These are phyloP conservation scores for Actinia tenebrosa DNA, from an alignment of 64 coral and sea anemone species.

Conservation along the genomic window DNA sequence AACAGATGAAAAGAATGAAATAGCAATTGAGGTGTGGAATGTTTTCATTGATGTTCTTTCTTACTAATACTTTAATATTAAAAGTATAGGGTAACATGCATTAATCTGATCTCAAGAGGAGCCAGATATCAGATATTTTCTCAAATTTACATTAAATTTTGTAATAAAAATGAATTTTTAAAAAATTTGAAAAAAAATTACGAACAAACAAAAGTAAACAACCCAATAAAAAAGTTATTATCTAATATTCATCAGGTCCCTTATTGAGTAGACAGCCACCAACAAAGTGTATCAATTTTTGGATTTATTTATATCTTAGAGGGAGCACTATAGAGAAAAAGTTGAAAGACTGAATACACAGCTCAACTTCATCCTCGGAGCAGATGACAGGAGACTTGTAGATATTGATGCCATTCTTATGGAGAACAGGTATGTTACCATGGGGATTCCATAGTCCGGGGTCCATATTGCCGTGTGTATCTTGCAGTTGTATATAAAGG, in stretches of 20 bases:
- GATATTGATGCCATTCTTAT: slow-evolving; percentile 92
- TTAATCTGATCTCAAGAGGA: too few species aligned
- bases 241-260: too few species aligned
- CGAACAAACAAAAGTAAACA: too few species aligned
- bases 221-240: too few species aligned
- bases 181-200: too few species aligned
- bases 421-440: slow-evolving; percentile 76
- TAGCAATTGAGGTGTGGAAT: slow-evolving; percentile 53
- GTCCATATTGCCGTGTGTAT: too few species aligned
- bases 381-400: slow-evolving; percentile 88
- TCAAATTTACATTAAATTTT: too few species aligned
- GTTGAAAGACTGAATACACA: slow-evolving; percentile 92
- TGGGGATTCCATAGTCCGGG: not conserved
- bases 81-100: too few species aligned
- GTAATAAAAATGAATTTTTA: too few species aligned
- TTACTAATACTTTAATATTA: not conserved
- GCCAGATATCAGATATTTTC: too few species aligned
- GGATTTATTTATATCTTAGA: slow-evolving; percentile 17
- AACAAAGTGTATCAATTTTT: not conserved
- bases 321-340: slow-evolving; percentile 89
- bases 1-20: slow-evolving; percentile 87
- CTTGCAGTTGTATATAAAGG: too few species aligned
- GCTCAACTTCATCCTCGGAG: slow-evolving; percentile 94
- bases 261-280: not conserved
- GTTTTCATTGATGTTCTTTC: not conserved